These are phyloP conservation scores for Nephrotoma guestfalica DNA, from an alignment of 2,888 invertebrate species.

Conservation along the genomic window DNA sequence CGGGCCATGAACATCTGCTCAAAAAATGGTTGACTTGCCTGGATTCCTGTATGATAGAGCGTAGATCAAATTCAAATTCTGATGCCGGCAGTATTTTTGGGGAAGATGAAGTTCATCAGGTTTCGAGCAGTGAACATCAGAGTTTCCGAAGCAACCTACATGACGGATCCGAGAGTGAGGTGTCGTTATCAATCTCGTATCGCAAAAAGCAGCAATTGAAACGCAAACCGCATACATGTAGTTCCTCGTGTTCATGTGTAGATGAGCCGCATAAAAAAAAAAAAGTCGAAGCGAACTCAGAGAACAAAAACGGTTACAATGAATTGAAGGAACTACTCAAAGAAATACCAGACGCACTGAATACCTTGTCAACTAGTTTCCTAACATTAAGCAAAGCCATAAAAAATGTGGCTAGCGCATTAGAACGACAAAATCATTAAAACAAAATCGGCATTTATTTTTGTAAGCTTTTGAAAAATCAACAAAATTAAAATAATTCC, in stretches of 20 bases:
- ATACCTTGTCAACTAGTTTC: background rate
- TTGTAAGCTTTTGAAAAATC: background rate
- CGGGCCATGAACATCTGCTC: conserved; percentile 7
- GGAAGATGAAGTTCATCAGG: background rate
- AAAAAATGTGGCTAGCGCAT: background rate
- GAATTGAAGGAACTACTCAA: background rate
- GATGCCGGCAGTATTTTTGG: background rate
- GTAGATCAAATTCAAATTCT: background rate
- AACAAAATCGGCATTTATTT: background rate
- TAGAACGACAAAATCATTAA: background rate
- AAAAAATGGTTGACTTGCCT: conserved; percentile 19
- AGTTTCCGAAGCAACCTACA: too few species aligned
- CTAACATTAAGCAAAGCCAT: background rate
- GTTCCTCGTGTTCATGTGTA: too few species aligned
- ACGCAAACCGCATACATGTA: too few species aligned
- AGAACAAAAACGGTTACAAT: background rate
- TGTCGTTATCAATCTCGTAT: background rate
- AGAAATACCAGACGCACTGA: background rate
- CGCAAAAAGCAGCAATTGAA: too few species aligned
- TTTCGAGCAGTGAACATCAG: background rate
- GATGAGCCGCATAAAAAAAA: background rate
- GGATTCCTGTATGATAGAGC: background rate
- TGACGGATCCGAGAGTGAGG: background rate
- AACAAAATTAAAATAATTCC: background rate
- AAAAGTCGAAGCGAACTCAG: background rate